Conservation (phyloP, 1,140 invertebrate species). For the Leptopilina boulardi region DNA sequence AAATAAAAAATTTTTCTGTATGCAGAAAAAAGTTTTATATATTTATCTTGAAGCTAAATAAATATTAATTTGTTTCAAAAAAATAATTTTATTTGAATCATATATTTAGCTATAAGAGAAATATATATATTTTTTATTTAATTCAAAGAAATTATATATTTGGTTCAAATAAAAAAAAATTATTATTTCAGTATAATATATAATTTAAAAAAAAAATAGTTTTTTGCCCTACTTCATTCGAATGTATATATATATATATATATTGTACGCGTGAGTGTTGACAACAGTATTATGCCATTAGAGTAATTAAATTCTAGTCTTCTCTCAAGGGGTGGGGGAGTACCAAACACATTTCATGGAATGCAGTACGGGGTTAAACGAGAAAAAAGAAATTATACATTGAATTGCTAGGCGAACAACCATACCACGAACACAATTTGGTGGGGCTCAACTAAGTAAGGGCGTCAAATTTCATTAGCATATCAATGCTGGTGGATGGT, state of each 20-base stretch:
- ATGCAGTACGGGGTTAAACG: constrained; percentile 67
- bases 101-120: too few species aligned
- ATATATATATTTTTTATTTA: too few species aligned
- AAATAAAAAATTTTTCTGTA: too few species aligned
- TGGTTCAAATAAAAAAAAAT: too few species aligned
- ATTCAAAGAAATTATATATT: too few species aligned
- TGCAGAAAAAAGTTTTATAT: too few species aligned
- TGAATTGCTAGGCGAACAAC: constrained; percentile 32
- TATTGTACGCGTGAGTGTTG: constrained; percentile 45
- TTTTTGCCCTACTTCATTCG: too few species aligned
- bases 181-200: too few species aligned
- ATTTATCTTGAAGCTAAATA: too few species aligned
- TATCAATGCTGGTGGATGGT: constrained; percentile 76
- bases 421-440: constrained; percentile 5
- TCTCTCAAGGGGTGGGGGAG: constrained; percentile 46
- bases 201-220: too few species aligned
- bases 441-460: constrained; percentile 56
- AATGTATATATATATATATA: background rate
- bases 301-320: constrained; percentile 68
- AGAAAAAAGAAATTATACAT: constrained; percentile 65
- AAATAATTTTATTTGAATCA: too few species aligned
- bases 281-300: constrained; percentile 68
- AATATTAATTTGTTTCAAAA: too few species aligned
- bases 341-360: constrained; percentile 43
- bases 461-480: constrained; percentile 78